Conservation (phyloP, 2,888 invertebrate species). For the Pyrgus malvae region DNA sequence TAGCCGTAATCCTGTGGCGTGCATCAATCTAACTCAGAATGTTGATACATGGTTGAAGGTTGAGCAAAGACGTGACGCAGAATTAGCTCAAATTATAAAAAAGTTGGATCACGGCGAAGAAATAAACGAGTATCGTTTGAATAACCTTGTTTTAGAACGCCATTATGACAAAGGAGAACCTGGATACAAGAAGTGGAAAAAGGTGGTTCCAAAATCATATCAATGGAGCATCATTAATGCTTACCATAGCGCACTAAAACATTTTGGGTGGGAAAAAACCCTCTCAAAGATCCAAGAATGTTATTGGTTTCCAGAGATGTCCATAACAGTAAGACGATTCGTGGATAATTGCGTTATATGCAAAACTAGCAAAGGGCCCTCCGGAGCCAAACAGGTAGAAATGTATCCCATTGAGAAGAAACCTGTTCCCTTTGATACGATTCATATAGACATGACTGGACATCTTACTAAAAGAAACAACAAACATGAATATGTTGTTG, state of each 20-base stretch:
- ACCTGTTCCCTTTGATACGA: neutral
- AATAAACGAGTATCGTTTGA: neutral
- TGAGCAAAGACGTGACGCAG: neutral
- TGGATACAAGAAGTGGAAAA: neutral
- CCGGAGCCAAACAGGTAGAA: neutral
- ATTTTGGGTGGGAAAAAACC: neutral
- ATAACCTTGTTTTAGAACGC: neutral
- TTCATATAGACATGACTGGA: constrained; percentile 38
- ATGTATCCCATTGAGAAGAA: neutral
- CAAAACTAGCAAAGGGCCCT: constrained; percentile 36
- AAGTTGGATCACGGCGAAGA: neutral
- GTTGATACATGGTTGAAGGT: neutral
- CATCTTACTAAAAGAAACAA: neutral
- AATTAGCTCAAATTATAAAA: neutral
- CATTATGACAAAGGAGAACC: neutral
- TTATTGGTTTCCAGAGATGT: neutral
- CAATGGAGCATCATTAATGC: neutral
- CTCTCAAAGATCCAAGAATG: neutral
- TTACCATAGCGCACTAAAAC: neutral
- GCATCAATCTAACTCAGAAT: neutral
- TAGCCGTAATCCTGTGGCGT: constrained; percentile 26
- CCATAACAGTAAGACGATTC: neutral
- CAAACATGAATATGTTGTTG: neutral
- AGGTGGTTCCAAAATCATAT: constrained; percentile 30
- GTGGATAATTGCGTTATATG: constrained; percentile 33